phyloP scores from a whole-genome alignment of 2,113 vertebrate genomes.

The Acanthisitta chloris region DNA sequence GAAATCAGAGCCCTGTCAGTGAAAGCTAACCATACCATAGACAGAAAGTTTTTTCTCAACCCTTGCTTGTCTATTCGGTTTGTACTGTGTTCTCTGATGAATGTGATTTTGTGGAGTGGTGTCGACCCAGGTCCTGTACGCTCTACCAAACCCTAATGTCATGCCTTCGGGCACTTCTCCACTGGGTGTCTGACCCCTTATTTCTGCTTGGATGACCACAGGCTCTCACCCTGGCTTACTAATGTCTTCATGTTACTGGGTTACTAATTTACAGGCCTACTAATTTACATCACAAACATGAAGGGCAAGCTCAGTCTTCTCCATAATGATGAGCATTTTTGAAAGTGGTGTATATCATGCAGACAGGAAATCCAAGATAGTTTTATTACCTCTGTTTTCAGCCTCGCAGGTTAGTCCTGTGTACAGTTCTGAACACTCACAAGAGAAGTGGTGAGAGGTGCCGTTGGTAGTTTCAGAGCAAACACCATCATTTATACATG shows the following conservation, averaged over 20 bases:
- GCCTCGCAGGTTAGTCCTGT: neutral
- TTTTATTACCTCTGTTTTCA: conserved; percentile 39
- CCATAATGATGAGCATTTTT: neutral
- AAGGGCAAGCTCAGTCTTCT: neutral
- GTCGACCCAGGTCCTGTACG: neutral
- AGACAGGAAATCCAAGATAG: neutral
- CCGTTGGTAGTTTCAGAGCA: conserved; percentile 6
- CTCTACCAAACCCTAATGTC: neutral
- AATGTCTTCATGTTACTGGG: too few relatives aligned
- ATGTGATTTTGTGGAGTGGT: neutral
- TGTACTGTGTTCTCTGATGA: neutral
- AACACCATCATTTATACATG: conserved; percentile 62
- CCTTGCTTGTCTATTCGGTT: neutral
- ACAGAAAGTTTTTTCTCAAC: neutral
- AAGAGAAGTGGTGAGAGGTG: neutral
- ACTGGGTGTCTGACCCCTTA: neutral
- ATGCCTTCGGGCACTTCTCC: neutral
- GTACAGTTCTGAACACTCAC: conserved; percentile 45
- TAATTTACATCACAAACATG: neutral
- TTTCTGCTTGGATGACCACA: neutral
- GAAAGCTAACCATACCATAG: neutral
- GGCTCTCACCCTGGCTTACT: neutral
- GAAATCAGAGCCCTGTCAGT: neutral
- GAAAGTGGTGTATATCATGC: neutral
- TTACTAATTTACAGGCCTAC: too few relatives aligned